Percentiles rank a stretch among this genome's conserved stretches.
These are phyloP conservation scores for Synchiropus splendidus DNA, from an alignment of 2,113 vertebrate species.

Conservation along the genomic window DNA sequence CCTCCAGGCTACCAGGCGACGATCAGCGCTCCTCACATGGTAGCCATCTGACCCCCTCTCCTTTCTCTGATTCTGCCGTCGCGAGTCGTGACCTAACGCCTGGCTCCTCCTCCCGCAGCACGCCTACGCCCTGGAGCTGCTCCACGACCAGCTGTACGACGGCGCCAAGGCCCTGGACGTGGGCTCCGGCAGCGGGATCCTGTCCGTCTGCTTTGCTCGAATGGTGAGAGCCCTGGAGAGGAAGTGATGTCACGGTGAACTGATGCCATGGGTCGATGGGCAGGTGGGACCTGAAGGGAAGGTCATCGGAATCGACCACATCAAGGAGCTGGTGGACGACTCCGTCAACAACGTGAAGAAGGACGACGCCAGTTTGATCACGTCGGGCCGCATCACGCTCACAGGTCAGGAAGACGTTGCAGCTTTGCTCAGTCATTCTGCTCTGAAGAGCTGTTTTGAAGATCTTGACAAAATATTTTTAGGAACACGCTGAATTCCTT, in stretches of 20 bases:
- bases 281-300: slow-evolving; percentile 90
- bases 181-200: slow-evolving; percentile 95
- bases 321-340: slow-evolving; percentile 97
- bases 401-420: slow-evolving; percentile 68
- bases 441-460: not conserved
- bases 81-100: not conserved
- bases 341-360: slow-evolving; percentile 94
- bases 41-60: slow-evolving; percentile 56
- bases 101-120: slow-evolving; percentile 63
- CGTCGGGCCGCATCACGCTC: slow-evolving; percentile 86
- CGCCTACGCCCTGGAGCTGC: slow-evolving; percentile 92
- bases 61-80: slow-evolving; percentile 2
- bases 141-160: slow-evolving; percentile 89
- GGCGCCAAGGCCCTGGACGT: slow-evolving; percentile 96
- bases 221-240: slow-evolving; percentile 76
- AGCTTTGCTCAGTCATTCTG: not conserved
- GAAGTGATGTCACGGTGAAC: not conserved
- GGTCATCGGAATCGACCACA: slow-evolving; percentile 98
- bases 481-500: too few species aligned
- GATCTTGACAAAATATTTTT: not conserved
- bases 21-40: slow-evolving; percentile 99
- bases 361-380: slow-evolving; percentile 85
- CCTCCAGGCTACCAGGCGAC: slow-evolving; percentile 91
- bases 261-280: slow-evolving; percentile 28
- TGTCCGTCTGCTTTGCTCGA: slow-evolving; percentile 90